Percentiles rank a stretch among this genome's conserved stretches.
phyloP scores from a whole-genome alignment of 2,888 invertebrate genomes.

The Orthosia cruda region DNA sequence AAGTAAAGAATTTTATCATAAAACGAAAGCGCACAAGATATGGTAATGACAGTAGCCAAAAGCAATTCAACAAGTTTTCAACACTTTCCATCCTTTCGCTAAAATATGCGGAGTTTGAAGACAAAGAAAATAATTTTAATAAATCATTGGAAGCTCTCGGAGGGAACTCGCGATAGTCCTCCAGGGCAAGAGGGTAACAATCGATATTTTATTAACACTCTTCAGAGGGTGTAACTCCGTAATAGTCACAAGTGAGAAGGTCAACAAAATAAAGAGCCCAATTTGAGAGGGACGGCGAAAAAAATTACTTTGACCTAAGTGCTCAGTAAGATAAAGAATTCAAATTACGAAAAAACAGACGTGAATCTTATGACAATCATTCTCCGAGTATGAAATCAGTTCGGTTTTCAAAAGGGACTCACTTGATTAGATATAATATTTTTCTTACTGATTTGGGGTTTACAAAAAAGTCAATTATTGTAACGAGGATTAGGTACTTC shows the following conservation, averaged over 20 bases:
- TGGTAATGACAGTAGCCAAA: slow-evolving; percentile 36
- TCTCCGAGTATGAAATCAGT: neutral
- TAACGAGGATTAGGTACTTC: neutral
- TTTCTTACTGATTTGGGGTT: neutral
- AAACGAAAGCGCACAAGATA: neutral
- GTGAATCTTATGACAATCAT: slow-evolving; percentile 19
- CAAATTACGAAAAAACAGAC: slow-evolving; percentile 43
- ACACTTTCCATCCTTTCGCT: slow-evolving; percentile 45
- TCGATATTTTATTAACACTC: slow-evolving; percentile 67
- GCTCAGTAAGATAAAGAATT: slow-evolving; percentile 50
- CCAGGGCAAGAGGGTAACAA: slow-evolving; percentile 52
- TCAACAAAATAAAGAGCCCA: slow-evolving; percentile 56
- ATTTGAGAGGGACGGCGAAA: slow-evolving; percentile 57
- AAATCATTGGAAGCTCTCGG: slow-evolving; percentile 50
- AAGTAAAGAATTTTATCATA: slow-evolving; percentile 11
- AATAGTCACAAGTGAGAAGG: slow-evolving; percentile 55
- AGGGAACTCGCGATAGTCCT: slow-evolving; percentile 43
- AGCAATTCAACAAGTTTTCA: slow-evolving; percentile 59
- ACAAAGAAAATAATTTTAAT: slow-evolving; percentile 64
- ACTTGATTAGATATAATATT: neutral
- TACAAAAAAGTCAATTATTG: neutral
- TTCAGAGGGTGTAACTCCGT: slow-evolving; percentile 53
- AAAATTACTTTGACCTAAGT: slow-evolving; percentile 44
- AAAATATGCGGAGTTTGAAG: slow-evolving; percentile 50
- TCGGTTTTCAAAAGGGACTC: slow-evolving; percentile 11